A percentile compares a stretch with the other conserved stretches of the same genome.
Evolutionary conservation across 2,113 vertebrate species (phyloP).

Genomic region (Thunnus maccoyii): DNA sequence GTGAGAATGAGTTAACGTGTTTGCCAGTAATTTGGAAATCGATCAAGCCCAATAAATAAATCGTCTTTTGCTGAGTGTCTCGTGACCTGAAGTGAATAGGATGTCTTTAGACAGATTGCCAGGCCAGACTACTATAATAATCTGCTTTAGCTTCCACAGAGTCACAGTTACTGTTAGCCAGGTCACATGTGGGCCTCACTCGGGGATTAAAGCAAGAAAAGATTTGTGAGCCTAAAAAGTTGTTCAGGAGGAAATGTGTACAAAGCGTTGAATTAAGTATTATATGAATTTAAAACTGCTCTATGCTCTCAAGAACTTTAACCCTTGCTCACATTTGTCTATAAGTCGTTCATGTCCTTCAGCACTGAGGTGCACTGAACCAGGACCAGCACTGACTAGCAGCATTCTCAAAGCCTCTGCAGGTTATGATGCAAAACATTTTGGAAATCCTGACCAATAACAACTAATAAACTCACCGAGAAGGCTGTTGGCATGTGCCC

Average conservation of each 20-base stretch:
- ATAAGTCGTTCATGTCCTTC: background rate
- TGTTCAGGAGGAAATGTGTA: background rate
- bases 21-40: constrained; percentile 31
- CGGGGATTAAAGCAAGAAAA: background rate
- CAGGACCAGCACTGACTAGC: background rate
- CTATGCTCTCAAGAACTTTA: background rate
- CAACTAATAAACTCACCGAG: background rate
- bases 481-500: background rate
- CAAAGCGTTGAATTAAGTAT: no score
- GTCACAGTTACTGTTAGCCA: constrained; percentile 49
- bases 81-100: constrained; percentile 55
- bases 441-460: constrained; percentile 1
- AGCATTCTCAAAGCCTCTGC: constrained; percentile 1
- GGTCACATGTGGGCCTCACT: constrained; percentile 51
- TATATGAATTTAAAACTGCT: no score
- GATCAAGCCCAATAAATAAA: constrained; percentile 41
- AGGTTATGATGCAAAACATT: constrained; percentile 16
- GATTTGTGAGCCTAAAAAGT: no score
- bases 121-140: constrained; percentile 75
- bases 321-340: constrained; percentile 14
- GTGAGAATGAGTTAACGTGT: background rate
- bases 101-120: constrained; percentile 72
- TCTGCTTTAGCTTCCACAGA: constrained; percentile 68
- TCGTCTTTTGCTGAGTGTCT: constrained; percentile 28
- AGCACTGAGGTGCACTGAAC: constrained; percentile 11